Percentiles rank a stretch among this genome's conserved stretches.
Evolutionary conservation across 35 echinoderm and acorn worm species (phyloP).

Genomic region (Ophioderma brevispina): DNA sequence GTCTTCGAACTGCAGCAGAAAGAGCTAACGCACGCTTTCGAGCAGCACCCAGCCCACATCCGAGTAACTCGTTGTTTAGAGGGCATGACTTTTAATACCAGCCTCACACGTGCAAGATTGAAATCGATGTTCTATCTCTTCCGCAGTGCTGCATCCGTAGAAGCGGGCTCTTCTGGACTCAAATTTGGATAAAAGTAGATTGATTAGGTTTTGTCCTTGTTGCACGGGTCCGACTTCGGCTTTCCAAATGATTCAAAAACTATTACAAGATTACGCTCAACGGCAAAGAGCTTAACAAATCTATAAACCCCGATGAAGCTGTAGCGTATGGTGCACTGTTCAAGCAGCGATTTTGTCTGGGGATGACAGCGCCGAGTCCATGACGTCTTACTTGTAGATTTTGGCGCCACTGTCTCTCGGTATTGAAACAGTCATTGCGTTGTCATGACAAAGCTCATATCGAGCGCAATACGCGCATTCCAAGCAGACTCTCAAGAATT

Average conservation of each 20-base stretch:
- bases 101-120: slow-evolving; percentile 58
- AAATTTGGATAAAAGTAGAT: slow-evolving; percentile 67
- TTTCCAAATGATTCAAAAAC: slow-evolving; percentile 78
- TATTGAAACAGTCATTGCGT: slow-evolving; percentile 57
- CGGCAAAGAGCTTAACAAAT: slow-evolving; percentile 60
- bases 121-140: slow-evolving; percentile 65
- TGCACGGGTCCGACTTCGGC: slow-evolving; percentile 72
- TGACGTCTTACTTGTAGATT: slow-evolving; percentile 59
- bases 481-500: slow-evolving; percentile 58
- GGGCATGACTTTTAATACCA: slow-evolving; percentile 58
- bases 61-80: slow-evolving; percentile 70
- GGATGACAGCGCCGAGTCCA: slow-evolving; percentile 66
- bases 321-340: slow-evolving; percentile 78
- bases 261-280: slow-evolving; percentile 68
- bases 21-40: slow-evolving; percentile 62
- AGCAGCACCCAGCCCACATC: slow-evolving; percentile 60
- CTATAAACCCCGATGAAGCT: slow-evolving; percentile 74
- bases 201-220: slow-evolving; percentile 74
- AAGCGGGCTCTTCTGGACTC: slow-evolving; percentile 64
- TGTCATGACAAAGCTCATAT: slow-evolving; percentile 65
- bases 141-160: slow-evolving; percentile 59
- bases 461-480: slow-evolving; percentile 55
- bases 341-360: slow-evolving; percentile 68
- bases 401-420: slow-evolving; percentile 55
- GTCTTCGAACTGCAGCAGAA: slow-evolving; percentile 74